Evolutionary conservation across 2,797 vertebrate species (phyloP).

Genomic region (Aselliscus stoliczkanus): DNA sequence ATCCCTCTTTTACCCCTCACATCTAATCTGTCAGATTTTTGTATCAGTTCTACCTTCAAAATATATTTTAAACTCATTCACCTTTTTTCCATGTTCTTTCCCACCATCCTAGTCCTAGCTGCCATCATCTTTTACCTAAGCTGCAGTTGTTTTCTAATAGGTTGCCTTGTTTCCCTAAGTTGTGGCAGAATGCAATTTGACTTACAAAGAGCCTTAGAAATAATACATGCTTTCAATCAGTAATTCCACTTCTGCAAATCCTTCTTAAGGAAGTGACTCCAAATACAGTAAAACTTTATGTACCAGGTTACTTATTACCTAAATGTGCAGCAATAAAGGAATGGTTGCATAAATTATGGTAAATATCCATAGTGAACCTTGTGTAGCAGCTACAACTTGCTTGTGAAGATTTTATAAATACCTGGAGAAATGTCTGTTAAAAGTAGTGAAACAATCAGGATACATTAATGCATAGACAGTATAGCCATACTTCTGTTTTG

Average conservation of each 20-base stretch:
- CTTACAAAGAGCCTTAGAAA: background rate
- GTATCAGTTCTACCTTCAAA: background rate
- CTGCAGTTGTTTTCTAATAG: background rate
- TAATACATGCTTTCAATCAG: background rate
- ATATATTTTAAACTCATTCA: background rate
- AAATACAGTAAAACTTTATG: background rate
- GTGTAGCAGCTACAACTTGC: background rate
- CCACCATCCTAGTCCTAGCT: background rate
- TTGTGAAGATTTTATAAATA: background rate
- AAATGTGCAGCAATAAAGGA: background rate
- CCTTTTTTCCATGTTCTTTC: background rate
- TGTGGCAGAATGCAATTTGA: background rate
- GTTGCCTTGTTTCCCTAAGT: background rate
- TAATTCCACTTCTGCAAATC: background rate
- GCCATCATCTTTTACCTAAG: background rate
- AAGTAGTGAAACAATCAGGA: background rate
- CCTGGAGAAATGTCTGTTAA: background rate
- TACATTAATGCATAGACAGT: background rate
- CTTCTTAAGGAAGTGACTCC: background rate
- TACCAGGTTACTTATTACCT: background rate
- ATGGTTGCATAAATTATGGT: background rate
- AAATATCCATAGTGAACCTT: background rate
- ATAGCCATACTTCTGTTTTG: background rate
- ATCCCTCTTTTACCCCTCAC: background rate
- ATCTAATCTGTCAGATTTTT: background rate